phyloP scores from a whole-genome alignment of 2,797 vertebrate species.

The Glossophaga mutica region DNA sequence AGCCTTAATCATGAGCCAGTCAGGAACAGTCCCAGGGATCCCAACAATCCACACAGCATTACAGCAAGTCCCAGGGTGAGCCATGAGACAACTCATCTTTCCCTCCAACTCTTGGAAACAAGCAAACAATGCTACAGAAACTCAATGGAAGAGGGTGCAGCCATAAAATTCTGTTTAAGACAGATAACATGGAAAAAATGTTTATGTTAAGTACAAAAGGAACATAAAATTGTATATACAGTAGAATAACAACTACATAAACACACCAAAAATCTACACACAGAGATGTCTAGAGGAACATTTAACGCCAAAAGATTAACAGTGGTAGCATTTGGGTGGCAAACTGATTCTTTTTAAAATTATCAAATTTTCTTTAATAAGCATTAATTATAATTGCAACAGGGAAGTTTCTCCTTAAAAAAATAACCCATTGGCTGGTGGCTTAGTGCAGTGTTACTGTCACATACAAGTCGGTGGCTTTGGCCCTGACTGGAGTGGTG shows the following conservation, averaged over 20 bases:
- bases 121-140: constrained; percentile 22
- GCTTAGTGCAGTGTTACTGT: neutral
- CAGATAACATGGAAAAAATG: constrained; percentile 71
- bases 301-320: constrained; percentile 67
- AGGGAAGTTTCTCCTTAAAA: neutral
- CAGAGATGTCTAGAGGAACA: constrained; percentile 66
- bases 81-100: neutral
- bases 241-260: constrained; percentile 72
- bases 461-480: neutral
- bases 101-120: neutral
- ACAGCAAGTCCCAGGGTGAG: neutral
- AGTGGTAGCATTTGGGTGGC: constrained; percentile 55
- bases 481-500: neutral
- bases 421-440: constrained; percentile 58
- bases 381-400: constrained; percentile 58
- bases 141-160: constrained; percentile 17
- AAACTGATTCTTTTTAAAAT: constrained; percentile 57
- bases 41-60: neutral
- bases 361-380: constrained; percentile 49
- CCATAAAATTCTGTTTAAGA: constrained; percentile 61
- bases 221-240: constrained; percentile 78
- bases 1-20: neutral
- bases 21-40: neutral
- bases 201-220: constrained; percentile 78
- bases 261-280: constrained; percentile 70